Percentiles rank a stretch among this genome's conserved stretches.
phyloP scores from a whole-genome alignment of 2,888 invertebrate species.

The Listrodromus nycthemerus region DNA sequence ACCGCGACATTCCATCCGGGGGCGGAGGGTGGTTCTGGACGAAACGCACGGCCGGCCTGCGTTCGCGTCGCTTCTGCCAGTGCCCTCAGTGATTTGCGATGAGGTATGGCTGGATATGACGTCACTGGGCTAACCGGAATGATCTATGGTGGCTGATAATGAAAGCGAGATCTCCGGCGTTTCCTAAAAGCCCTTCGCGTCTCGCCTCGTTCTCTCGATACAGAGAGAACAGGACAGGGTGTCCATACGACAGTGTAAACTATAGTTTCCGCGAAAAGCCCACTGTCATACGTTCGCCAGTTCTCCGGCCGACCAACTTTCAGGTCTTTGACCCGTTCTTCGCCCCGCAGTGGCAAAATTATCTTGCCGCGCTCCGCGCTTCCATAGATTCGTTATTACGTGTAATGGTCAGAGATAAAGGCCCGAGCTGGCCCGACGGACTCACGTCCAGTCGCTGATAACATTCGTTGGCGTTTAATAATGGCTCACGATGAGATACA shows the following conservation, averaged over 20 bases:
- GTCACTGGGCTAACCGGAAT: slow-evolving; percentile 77
- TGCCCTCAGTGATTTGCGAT: slow-evolving; percentile 73
- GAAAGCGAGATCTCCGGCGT: slow-evolving; percentile 79
- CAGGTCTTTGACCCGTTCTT: slow-evolving; percentile 28
- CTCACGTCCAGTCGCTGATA: slow-evolving; percentile 41
- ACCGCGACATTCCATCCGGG: background rate
- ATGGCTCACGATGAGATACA: slow-evolving; percentile 53
- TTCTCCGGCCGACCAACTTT: slow-evolving; percentile 2
- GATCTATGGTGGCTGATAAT: slow-evolving; percentile 84
- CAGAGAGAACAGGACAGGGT: slow-evolving; percentile 13
- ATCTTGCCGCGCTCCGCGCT: slow-evolving; percentile 73
- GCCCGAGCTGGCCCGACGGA: slow-evolving; percentile 36
- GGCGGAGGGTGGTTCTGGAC: slow-evolving; percentile 1
- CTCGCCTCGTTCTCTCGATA: slow-evolving; percentile 41
- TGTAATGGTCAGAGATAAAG: slow-evolving; percentile 74
- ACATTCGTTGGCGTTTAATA: slow-evolving; percentile 65
- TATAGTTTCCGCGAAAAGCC: slow-evolving; percentile 78
- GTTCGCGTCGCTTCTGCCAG: slow-evolving; percentile 56
- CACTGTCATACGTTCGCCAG: slow-evolving; percentile 63
- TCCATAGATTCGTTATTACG: slow-evolving; percentile 66
- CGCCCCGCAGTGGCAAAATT: slow-evolving; percentile 68
- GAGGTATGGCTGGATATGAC: slow-evolving; percentile 83
- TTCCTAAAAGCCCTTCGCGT: slow-evolving; percentile 57
- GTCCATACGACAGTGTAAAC: slow-evolving; percentile 72
- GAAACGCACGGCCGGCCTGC: slow-evolving; percentile 36